Percentiles rank a stretch among this genome's conserved stretches.
phyloP scores from a whole-genome alignment of 2,113 vertebrate species.

The Arizona elegans region DNA sequence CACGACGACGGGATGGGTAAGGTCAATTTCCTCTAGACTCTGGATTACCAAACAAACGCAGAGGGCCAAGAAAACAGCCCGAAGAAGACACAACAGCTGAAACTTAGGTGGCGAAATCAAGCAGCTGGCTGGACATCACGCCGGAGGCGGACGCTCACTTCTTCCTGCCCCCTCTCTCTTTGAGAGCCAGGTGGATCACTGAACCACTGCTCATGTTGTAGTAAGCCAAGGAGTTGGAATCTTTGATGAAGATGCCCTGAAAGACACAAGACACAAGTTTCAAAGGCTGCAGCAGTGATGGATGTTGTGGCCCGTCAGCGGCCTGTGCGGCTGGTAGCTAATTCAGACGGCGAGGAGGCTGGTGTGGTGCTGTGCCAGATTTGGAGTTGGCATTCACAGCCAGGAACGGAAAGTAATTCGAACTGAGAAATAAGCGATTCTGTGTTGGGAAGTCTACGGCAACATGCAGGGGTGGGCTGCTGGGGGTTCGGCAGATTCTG shows the following conservation, averaged over 20 bases:
- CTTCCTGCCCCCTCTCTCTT: constrained; percentile 97
- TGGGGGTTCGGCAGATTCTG: no score
- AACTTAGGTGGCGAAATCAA: background rate
- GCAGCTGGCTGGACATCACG: fast-evolving
- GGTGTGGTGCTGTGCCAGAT: no score
- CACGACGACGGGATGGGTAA: background rate
- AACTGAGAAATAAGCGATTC: no score
- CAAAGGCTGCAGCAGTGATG: no score
- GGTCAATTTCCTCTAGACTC: fast-evolving
- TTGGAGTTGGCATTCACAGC: no score
- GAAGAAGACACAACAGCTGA: background rate
- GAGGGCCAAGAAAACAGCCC: background rate
- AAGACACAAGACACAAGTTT: background rate
- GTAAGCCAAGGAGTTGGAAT: constrained; percentile 97
- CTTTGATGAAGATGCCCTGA: constrained; percentile 99
- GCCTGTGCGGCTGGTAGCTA: no score
- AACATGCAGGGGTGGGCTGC: no score
- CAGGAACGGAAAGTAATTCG: no score
- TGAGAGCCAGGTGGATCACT: constrained; percentile 93
- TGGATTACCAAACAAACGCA: background rate
- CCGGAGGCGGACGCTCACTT: constrained; percentile 64
- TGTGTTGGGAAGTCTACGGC: no score
- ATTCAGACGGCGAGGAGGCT: no score
- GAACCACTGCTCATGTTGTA: constrained; percentile 96
- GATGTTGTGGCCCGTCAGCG: no score